phyloP scores from a whole-genome alignment of 2,888 invertebrate species.

The Cecidostiba fungosa region DNA sequence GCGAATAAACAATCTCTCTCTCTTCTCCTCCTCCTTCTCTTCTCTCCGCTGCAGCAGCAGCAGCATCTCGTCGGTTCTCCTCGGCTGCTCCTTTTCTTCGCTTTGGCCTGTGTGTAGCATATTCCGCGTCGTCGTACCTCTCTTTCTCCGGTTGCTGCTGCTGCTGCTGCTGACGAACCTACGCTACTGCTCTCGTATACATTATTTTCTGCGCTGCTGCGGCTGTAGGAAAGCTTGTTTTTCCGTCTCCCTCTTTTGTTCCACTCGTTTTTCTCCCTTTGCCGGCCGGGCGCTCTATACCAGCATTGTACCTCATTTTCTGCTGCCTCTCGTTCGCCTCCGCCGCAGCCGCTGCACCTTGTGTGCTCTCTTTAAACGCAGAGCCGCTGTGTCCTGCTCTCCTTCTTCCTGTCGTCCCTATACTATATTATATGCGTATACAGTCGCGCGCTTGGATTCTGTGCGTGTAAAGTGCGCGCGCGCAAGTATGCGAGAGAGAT shows the following conservation, averaged over 20 bases:
- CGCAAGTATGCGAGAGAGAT: no score
- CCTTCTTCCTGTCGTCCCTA: no score
- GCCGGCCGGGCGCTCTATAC: neutral
- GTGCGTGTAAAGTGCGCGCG: no score
- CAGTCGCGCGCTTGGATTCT: no score
- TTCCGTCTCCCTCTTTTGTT: conserved; percentile 17
- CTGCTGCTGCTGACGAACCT: conserved; percentile 16
- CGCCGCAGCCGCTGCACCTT: conserved; percentile 17
- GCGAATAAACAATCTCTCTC: conserved; percentile 63
- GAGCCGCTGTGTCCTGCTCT: neutral
- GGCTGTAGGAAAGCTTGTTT: neutral
- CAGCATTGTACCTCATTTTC: conserved; percentile 44
- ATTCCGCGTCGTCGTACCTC: conserved; percentile 33
- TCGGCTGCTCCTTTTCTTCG: conserved; percentile 53
- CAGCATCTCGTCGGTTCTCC: conserved; percentile 5
- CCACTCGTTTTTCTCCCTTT: conserved; percentile 5
- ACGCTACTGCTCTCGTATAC: conserved; percentile 15
- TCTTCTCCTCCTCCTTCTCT: conserved; percentile 51
- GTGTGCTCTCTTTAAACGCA: neutral
- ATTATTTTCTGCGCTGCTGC: neutral
- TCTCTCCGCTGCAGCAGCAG: neutral
- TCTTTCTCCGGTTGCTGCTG: conserved; percentile 32
- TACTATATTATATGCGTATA: no score
- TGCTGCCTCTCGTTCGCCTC: conserved; percentile 5
- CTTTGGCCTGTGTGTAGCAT: conserved; percentile 39